A percentile compares a stretch with the other conserved stretches of the same genome.
Conservation (phyloP, 1,140 invertebrate species). For the Hylaeus anthracinus region DNA sequence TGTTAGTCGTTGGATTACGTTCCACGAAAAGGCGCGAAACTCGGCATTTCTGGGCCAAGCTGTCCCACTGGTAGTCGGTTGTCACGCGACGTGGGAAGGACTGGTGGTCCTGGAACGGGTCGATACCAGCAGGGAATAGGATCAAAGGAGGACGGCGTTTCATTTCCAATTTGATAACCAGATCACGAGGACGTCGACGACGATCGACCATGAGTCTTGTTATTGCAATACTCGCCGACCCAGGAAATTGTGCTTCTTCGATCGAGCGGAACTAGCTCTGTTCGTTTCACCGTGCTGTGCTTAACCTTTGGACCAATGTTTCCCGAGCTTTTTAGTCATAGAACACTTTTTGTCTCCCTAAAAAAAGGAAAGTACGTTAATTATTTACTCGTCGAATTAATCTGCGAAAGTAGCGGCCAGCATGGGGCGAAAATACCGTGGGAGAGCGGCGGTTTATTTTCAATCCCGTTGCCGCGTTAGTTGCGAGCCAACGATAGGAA, state of each 20-base stretch:
- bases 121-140: slow-evolving; percentile 38
- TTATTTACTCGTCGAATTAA: slow-evolving; percentile 33
- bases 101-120: slow-evolving; percentile 27
- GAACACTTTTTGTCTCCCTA: no score
- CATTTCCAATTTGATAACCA: slow-evolving; percentile 62
- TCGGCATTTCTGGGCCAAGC: no score
- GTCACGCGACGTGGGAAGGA: slow-evolving; percentile 19
- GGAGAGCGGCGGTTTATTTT: slow-evolving; percentile 5
- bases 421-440: neutral
- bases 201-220: slow-evolving; percentile 30
- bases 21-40: no score
- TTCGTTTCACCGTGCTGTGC: no score
- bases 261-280: no score
- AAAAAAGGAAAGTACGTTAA: slow-evolving; percentile 3
- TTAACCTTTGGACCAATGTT: no score
- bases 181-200: slow-evolving; percentile 20
- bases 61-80: no score
- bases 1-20: no score
- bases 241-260: slow-evolving; percentile 30
- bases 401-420: neutral
- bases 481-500: neutral
- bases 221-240: slow-evolving; percentile 12
- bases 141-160: slow-evolving; percentile 57
- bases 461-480: neutral
- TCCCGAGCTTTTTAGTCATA: no score